Percentiles rank a stretch among this genome's conserved stretches.
Evolutionary conservation across 1,140 invertebrate species (phyloP).

Genomic region (Dendrolimus punctatus): DNA sequence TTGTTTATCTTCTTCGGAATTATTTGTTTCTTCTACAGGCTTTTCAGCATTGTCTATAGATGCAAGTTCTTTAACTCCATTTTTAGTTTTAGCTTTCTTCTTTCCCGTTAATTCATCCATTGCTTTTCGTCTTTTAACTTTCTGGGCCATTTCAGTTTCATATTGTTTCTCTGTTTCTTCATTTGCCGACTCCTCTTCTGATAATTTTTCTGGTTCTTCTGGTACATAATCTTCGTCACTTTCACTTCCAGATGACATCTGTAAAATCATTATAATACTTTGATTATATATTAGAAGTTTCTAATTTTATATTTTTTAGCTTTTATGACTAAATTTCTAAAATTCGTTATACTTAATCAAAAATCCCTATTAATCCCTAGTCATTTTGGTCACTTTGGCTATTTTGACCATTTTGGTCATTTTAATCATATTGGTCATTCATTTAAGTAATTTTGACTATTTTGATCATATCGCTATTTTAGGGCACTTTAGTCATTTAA

Average conservation of each 20-base stretch:
- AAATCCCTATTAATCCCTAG: too few species aligned
- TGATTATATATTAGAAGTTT: not conserved
- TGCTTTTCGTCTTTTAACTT: conserved; percentile 47
- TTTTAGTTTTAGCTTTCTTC: conserved; percentile 48
- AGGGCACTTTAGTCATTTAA: too few species aligned
- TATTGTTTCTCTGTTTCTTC: conserved; percentile 61
- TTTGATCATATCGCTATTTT: too few species aligned
- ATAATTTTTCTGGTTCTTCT: conserved; percentile 51
- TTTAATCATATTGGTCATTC: too few species aligned
- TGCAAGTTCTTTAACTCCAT: conserved; percentile 31
- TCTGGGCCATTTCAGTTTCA: conserved; percentile 48
- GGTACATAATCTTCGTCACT: conserved; percentile 69
- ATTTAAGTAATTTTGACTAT: too few species aligned
- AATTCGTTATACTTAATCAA: too few species aligned
- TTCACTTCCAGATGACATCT: conserved; percentile 69
- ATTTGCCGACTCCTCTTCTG: conserved; percentile 64
- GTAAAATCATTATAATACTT: conserved; percentile 17
- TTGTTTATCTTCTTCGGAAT: conserved; percentile 77
- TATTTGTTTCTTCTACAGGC: conserved; percentile 22
- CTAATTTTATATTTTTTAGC: too few species aligned
- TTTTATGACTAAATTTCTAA: too few species aligned
- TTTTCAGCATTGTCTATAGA: conserved; percentile 26
- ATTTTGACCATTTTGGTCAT: too few species aligned
- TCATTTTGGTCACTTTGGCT: too few species aligned
- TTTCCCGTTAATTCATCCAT: conserved; percentile 27